Evolutionary conservation across 1,140 invertebrate genomes (phyloP), one percentile per base, ranked within the genome.

Genomic region (Lepidurus packardi): DNA sequence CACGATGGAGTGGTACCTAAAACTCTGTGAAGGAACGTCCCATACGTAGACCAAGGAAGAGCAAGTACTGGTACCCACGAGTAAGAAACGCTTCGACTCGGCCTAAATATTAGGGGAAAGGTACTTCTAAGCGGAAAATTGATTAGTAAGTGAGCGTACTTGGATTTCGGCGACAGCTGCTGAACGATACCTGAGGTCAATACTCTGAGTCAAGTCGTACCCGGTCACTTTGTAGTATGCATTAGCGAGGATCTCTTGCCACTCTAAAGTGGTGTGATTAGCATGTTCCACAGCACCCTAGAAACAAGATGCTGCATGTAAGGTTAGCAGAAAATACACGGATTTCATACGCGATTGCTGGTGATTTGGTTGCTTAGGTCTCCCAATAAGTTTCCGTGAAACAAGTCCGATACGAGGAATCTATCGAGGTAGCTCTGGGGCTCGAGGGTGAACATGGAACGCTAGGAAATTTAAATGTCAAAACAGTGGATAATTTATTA

Each of bases 31-130:
- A 21, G 53, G 6, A 9, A 0, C 13, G 13, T 65, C 13, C 53
- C 53, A 65, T 65, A 65, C 53, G 53, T 65, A 65, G 10, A 65
- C 53, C 13, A 65, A 65, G 3, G 53, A 65, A 65, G 53, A 65
- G 13, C 53, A 65, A 7, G 53, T 65, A 21, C 53, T 65, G 53
- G 53, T 65, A 65, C 53, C 53, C 8, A 65, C 53, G 7, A 65
- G 53, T 3, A 65, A 65, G 10, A n/a, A 65, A 5, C 53, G 53
- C 8, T 65, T 16, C 9, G 53, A 65, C 6, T 65, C n/a, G 9
- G 21, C 13, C 53, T 65, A 16, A 7, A 7, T 13, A 6, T n/a
- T 16, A 13, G 53, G 5, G 53, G 1, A 6, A 9, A 9, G n/a
- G 8, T 34, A 34, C 1, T 34, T 34, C 25, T 34, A 34, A 34